A percentile compares a stretch with the other conserved stretches of the same genome.
These are phyloP conservation scores for Baryphthengus martii DNA, from an alignment of 2,113 vertebrate species.

Conservation along the genomic window DNA sequence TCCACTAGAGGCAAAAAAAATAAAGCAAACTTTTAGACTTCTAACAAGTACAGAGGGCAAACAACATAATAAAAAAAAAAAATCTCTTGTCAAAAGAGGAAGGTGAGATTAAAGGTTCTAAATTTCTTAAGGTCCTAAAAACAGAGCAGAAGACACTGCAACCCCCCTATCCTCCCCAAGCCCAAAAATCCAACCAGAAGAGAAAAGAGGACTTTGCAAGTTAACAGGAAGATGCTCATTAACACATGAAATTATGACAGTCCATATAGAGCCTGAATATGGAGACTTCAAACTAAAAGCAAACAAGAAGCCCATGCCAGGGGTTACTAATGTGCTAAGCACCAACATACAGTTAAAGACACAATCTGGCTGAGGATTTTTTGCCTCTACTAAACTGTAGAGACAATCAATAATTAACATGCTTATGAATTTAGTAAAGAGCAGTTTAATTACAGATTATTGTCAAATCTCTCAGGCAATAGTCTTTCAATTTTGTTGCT, in stretches of 20 bases:
- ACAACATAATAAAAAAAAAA: too few relatives aligned
- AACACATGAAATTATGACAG: background rate
- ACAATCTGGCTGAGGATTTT: background rate
- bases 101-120: background rate
- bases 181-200: background rate
- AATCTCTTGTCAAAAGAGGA: background rate
- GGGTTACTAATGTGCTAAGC: background rate
- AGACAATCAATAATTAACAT: background rate
- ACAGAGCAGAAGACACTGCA: background rate
- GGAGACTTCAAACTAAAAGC: background rate
- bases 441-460: conserved; percentile 3
- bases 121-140: background rate
- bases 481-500: background rate
- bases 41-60: background rate
- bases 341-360: background rate
- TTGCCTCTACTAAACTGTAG: background rate
- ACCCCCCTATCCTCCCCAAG: background rate
- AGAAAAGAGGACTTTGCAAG: background rate
- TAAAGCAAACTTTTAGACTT: background rate
- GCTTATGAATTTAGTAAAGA: background rate
- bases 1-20: background rate
- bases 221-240: background rate
- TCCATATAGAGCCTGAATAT: background rate
- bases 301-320: background rate
- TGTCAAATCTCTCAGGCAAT: background rate